Evolutionary conservation across 2,888 invertebrate genomes (phyloP).

Genomic region (Spodoptera exigua): DNA sequence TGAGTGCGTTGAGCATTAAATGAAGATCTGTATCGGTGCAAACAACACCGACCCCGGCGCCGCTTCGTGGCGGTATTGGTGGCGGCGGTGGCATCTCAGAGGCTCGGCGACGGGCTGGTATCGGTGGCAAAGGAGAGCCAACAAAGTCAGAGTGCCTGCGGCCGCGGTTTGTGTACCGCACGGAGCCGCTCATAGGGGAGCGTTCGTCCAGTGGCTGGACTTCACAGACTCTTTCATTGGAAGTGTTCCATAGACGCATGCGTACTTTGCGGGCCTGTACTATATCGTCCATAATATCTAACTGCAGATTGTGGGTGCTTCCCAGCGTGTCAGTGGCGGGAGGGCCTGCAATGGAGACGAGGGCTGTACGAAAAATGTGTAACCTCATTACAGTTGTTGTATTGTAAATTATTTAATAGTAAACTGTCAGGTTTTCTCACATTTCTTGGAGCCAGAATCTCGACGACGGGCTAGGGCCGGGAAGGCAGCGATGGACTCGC

Average conservation of each 20-base stretch:
- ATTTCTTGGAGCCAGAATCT: constrained; percentile 82
- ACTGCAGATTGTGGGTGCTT: constrained; percentile 94
- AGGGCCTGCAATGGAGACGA: constrained; percentile 85
- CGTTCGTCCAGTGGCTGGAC: constrained; percentile 94
- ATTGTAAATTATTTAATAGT: background rate
- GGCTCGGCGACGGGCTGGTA: constrained; percentile 91
- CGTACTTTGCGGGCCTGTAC: constrained; percentile 94
- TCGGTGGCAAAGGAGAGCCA: constrained; percentile 89
- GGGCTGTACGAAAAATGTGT: constrained; percentile 39
- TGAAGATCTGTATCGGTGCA: constrained; percentile 95
- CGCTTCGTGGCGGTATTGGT: constrained; percentile 80
- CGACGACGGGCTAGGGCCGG: constrained; percentile 88
- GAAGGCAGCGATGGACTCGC: constrained; percentile 95
- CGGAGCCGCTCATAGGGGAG: constrained; percentile 84
- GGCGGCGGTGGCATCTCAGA: constrained; percentile 92
- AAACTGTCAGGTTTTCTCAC: constrained; percentile 69
- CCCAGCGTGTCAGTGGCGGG: constrained; percentile 92
- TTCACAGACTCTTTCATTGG: constrained; percentile 94
- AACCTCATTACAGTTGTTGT: background rate
- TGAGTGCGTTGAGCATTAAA: constrained; percentile 93
- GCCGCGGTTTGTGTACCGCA: constrained; percentile 90
- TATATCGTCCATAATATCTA: constrained; percentile 97
- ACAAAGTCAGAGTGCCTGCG: constrained; percentile 94
- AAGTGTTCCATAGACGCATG: constrained; percentile 95
- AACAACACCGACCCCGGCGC: constrained; percentile 92